Evolutionary conservation across 2,797 vertebrate species (phyloP), one percentile per base, ranked within the genome.

Genomic region (Bovichtus diacanthus): DNA sequence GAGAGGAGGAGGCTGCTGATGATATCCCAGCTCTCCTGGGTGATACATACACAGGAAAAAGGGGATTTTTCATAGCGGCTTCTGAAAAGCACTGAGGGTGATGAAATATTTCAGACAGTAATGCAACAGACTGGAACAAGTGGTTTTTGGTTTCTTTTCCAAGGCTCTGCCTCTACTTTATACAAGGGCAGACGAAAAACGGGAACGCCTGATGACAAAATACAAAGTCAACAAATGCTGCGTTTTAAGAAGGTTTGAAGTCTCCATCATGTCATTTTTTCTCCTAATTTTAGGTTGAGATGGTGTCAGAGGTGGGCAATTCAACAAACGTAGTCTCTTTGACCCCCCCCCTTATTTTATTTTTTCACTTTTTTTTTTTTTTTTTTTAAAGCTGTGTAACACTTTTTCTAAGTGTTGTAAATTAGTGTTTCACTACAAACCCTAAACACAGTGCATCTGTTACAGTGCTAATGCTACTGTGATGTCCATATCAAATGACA

Each of bases 71-170:
- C 39, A 70, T 46, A 29, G 71, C 3, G 2, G 36, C n/a, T 1
- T 62, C 74, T 72, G 72, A 83, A 80, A 75, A 64, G 67, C 68
- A 23, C 27, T 1, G 53, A 61, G 65, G 66, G 49, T 86, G 87
- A 85, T 87, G 85, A 80, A 89, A 89, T 82, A 34, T 69, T 79
- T 56, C 60, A 68, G 61, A 54, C 38, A 0, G 4, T 29, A 75
- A 67, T 67, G 82, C 47, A 80, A 88, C 70, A 53, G 58, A 73
- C 25, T 53, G 25, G 70, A 81, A 69, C 60, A 56, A 25, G 25
- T 15, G n/a, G 60, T 5, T n/a, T n/a, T n/a, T n/a, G 19, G 51
- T 73, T 59, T 60, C 8, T 31, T 51, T 72, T 70, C 34, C 27
- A 16, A 51, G 16, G 38, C 43, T 66, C 39, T 63, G 34, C 39